Conservation (phyloP, 2,797 vertebrate species). For the Gymnodraco acuticeps region DNA sequence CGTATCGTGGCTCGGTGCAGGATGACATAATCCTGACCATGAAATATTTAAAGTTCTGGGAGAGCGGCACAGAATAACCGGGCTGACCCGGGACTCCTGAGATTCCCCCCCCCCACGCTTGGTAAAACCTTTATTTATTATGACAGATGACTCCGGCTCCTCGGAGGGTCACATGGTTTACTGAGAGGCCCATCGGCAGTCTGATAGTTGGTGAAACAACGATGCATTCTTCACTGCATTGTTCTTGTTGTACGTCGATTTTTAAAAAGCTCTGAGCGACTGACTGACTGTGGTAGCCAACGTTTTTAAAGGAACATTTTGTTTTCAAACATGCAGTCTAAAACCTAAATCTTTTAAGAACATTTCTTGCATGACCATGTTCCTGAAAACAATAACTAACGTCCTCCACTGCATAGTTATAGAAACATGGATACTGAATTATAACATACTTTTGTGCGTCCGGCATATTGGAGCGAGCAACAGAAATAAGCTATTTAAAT, state of each 20-base stretch:
- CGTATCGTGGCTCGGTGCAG: background rate
- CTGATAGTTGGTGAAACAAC: too few relatives aligned
- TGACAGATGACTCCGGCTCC: constrained; percentile 5
- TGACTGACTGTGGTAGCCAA: too few relatives aligned
- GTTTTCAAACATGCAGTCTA: too few relatives aligned
- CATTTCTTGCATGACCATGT: too few relatives aligned
- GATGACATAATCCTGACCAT: constrained; percentile 66
- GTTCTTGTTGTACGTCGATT: background rate
- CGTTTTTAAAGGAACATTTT: too few relatives aligned
- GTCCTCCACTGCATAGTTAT: too few relatives aligned
- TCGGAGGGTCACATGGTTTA: background rate
- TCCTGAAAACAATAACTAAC: too few relatives aligned
- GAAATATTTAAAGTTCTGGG: constrained; percentile 64
- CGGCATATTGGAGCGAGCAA: too few relatives aligned
- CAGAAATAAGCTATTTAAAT: too few relatives aligned
- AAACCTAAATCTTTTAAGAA: too few relatives aligned
- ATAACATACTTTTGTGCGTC: too few relatives aligned
- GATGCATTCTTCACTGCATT: background rate
- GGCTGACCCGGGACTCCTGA: constrained; percentile 47
- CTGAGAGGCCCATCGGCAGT: constrained; percentile 22
- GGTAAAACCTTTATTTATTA: constrained; percentile 50
- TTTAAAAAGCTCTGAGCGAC: background rate
- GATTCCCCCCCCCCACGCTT: constrained; percentile 13
- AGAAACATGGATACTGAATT: too few relatives aligned
- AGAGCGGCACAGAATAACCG: constrained; percentile 48